Percentiles rank a stretch among this genome's conserved stretches.
Evolutionary conservation across 2,888 invertebrate genomes (phyloP).

Genomic region (Eupithecia tripunctaria): DNA sequence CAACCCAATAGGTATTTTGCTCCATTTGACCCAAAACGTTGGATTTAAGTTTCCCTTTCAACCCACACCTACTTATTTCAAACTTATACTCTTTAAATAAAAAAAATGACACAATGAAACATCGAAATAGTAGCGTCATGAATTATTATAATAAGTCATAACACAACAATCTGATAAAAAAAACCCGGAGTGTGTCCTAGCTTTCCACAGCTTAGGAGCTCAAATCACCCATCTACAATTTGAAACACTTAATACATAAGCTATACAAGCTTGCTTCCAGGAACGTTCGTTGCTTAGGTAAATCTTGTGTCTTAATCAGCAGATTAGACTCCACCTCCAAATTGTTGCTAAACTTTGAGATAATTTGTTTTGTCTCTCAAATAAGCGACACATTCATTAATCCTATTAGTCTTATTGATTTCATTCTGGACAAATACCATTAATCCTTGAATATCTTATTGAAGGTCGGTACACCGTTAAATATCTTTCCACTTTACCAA

Average conservation of each 20-base stretch:
- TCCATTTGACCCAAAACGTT: too few relatives aligned
- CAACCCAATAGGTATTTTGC: too few relatives aligned
- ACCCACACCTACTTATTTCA: too few relatives aligned
- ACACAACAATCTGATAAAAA: background rate
- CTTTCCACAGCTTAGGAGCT: background rate
- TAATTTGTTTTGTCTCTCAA: background rate
- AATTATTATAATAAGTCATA: background rate
- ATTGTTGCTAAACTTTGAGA: background rate
- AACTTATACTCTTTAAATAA: too few relatives aligned
- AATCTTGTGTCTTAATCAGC: conserved; percentile 6
- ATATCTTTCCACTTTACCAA: background rate
- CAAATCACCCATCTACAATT: background rate
- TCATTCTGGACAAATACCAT: background rate
- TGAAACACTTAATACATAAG: conserved; percentile 1
- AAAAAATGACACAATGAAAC: too few relatives aligned
- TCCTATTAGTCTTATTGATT: background rate
- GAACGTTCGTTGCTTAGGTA: background rate
- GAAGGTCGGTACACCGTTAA: background rate
- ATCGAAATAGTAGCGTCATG: too few relatives aligned
- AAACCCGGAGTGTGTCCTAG: background rate
- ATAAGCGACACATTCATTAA: background rate
- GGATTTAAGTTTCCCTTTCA: too few relatives aligned
- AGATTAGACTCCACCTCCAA: conserved; percentile 3
- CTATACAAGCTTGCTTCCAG: background rate
- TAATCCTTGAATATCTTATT: background rate